phyloP scores from a whole-genome alignment of 2,113 vertebrate genomes.

The Chamaetylas fuelleborni region DNA sequence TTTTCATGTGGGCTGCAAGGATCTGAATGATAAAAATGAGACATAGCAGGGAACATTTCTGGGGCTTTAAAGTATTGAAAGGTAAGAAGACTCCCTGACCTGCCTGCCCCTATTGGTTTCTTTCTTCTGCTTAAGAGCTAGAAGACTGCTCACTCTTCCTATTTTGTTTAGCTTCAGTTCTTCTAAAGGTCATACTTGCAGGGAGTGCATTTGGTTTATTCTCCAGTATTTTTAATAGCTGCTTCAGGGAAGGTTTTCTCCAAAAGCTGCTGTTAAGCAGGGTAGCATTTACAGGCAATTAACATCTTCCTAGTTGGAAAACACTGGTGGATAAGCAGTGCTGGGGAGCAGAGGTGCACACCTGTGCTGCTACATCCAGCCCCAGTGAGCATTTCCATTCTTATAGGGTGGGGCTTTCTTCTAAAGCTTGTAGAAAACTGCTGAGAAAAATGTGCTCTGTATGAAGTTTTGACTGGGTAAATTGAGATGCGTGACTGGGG shows the following conservation, averaged over 20 bases:
- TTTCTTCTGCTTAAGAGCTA: background rate
- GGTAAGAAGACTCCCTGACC: background rate
- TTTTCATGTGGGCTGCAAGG: background rate
- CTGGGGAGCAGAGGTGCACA: background rate
- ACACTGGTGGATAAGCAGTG: background rate
- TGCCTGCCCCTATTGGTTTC: background rate
- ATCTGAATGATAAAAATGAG: background rate
- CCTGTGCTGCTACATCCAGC: background rate
- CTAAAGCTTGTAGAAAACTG: background rate
- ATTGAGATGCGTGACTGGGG: background rate
- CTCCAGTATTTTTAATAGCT: background rate
- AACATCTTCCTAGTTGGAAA: background rate
- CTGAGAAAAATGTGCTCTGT: background rate
- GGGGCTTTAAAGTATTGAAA: background rate
- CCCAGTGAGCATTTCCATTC: background rate
- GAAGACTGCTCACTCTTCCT: background rate
- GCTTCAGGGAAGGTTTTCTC: background rate
- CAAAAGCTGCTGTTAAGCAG: background rate
- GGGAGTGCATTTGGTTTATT: background rate
- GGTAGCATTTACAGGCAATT: background rate
- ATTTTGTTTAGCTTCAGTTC: background rate
- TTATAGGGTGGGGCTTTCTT: background rate
- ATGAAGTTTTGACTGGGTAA: background rate
- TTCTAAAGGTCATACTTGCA: background rate
- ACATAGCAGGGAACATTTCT: background rate